phyloP scores from a whole-genome alignment of 2,113 vertebrate genomes.

The Indicator indicator region DNA sequence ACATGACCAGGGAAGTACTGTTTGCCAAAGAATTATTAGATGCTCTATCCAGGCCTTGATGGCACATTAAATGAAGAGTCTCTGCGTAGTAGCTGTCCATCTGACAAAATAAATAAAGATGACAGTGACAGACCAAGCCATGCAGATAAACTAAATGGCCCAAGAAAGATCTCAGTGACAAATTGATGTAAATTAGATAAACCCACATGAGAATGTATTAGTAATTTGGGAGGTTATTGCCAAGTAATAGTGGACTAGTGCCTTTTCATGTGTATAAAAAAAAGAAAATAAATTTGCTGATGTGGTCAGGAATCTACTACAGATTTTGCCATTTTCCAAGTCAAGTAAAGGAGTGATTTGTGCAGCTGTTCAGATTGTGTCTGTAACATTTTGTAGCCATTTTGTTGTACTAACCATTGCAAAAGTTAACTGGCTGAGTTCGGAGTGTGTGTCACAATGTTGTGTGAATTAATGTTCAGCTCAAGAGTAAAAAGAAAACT shows the following conservation, averaged over 20 bases:
- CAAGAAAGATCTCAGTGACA: neutral
- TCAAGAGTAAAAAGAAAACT: conserved; percentile 34
- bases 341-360: neutral
- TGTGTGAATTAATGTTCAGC: conserved; percentile 5
- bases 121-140: neutral
- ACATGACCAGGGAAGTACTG: neutral
- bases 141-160: neutral
- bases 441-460: neutral
- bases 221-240: conserved; percentile 7
- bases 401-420: neutral
- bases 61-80: neutral
- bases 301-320: neutral
- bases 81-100: neutral
- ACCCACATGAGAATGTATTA: conserved; percentile 9
- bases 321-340: neutral
- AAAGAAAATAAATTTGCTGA: neutral
- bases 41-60: neutral
- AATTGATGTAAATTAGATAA: neutral
- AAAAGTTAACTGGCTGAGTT: conserved; percentile 26
- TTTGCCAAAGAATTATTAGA: conserved; percentile 58
- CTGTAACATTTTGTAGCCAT: neutral
- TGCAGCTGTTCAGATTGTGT: neutral
- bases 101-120: neutral
- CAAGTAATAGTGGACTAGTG: neutral
- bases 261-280: conserved; percentile 8